These are phyloP conservation scores for Macrotrachela quadricornifera DNA, from an alignment of 1,140 invertebrate species.

Conservation along the genomic window DNA sequence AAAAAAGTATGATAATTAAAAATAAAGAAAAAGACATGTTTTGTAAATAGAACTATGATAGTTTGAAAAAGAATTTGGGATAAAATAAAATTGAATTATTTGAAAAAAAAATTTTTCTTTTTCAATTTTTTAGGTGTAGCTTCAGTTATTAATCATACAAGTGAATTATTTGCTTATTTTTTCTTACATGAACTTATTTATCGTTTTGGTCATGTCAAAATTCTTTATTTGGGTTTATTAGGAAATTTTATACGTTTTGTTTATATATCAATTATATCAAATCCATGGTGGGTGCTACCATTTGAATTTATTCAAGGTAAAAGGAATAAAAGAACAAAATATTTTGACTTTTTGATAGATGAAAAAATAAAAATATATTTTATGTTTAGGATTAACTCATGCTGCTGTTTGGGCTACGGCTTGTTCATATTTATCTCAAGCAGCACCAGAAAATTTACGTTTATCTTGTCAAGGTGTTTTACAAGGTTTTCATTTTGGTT, in stretches of 20 bases:
- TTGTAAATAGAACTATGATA: too few relatives aligned
- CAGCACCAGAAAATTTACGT: constrained; percentile 55
- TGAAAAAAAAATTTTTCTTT: too few relatives aligned
- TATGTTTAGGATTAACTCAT: constrained; percentile 62
- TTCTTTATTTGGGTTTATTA: constrained; percentile 67
- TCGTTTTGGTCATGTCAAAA: constrained; percentile 32
- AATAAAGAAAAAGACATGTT: too few relatives aligned
- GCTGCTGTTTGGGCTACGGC: constrained; percentile 92
- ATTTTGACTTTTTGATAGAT: too few relatives aligned
- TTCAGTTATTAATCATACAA: constrained; percentile 93
- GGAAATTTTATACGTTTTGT: constrained; percentile 85
- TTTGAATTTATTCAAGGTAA: constrained; percentile 84
- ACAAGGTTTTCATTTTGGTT: constrained; percentile 80
- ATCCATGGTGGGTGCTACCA: constrained; percentile 91
- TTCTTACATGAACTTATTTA: constrained; percentile 38
- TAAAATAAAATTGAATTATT: too few relatives aligned
- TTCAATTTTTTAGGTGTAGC: too few relatives aligned
- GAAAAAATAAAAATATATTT: too few relatives aligned
- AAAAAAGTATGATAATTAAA: too few relatives aligned
- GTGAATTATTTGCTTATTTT: constrained; percentile 93
- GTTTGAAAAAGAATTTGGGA: too few relatives aligned
- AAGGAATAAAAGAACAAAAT: too few relatives aligned
- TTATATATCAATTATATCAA: constrained; percentile 74
- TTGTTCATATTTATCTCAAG: constrained; percentile 86
- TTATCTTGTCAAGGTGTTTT: constrained; percentile 78